Evolutionary conservation across 1,140 invertebrate genomes (phyloP).

Genomic region (Ostrea edulis): DNA sequence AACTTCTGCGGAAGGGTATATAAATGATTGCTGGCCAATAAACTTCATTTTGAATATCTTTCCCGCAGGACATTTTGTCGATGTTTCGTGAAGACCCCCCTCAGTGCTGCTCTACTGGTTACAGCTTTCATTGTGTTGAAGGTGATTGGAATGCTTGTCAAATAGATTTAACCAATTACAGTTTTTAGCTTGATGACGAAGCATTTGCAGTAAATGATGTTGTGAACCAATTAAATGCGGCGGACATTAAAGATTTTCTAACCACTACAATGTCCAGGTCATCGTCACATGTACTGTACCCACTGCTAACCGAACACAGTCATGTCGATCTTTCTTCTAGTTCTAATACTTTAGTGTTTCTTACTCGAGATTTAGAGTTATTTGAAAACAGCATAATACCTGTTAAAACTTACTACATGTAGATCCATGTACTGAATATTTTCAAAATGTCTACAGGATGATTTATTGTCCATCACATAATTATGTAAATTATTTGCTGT

Average conservation of each 20-base stretch:
- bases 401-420: too few relatives aligned
- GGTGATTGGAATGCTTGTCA: neutral
- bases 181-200: neutral
- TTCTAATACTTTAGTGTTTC: too few relatives aligned
- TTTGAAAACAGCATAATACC: too few relatives aligned
- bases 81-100: neutral
- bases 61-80: neutral
- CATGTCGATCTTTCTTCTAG: too few relatives aligned
- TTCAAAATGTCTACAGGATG: too few relatives aligned
- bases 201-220: neutral
- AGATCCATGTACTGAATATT: too few relatives aligned
- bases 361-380: too few relatives aligned
- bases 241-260: neutral
- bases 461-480: too few relatives aligned
- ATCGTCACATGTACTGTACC: too few relatives aligned
- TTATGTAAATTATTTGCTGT: too few relatives aligned
- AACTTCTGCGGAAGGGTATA: slow-evolving; percentile 5
- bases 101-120: neutral
- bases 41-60: neutral
- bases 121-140: neutral
- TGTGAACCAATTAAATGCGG: neutral
- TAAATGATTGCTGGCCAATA: neutral
- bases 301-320: too few relatives aligned
- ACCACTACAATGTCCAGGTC: neutral
- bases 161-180: neutral